Evolutionary conservation across 2,888 invertebrate genomes (phyloP), one percentile per base, ranked within the genome.

Genomic region (Cerceris rybyensis): DNA sequence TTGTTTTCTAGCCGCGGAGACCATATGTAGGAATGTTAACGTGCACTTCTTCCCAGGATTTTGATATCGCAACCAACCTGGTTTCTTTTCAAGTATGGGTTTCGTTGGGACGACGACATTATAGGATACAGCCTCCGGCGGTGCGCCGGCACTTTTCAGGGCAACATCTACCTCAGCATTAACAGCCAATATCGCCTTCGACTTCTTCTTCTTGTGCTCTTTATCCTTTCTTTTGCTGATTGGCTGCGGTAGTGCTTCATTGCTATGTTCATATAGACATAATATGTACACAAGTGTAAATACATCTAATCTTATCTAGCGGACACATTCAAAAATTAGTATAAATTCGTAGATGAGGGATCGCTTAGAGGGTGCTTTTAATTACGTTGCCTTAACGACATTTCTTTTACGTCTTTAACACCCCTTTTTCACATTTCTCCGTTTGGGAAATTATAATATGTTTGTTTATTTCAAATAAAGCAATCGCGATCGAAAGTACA

Each of bases 181-280:
- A 54, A 73, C 58, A 66, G 71, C 70, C 65, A 82, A 81, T 69
- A 75, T 75, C 39, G 90, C 86, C 83, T 94, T 93, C 60, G 92
- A 89, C 86, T 94, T 95, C 89, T 94, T 95, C 88, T 94, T 95
- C 91, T 95, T 95, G 84, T 93, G 90, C 54, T 95, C 94, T 88
- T 95, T 94, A 14, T 94, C 94, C 89, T 95, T 95, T 64, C 94
- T 93, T 88, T 94, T 94, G 71, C 93, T 94, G 67, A 93, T 92
- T 14, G 93, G 93, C 86, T 94, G 93, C 6, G 93, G 91, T 50
- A 92, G 89, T 39, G 91, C 91, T 72, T 93, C 93, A 87, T 91
- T 92, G 86, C 93, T 91, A 82, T 42, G 60, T 61, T 73, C 65
- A 67, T 49, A 67, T 49, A 65, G 5, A 57, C 50, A 70, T 72